Evolutionary conservation across 2,888 invertebrate genomes (phyloP).

Genomic region (Morpho achilles): DNA sequence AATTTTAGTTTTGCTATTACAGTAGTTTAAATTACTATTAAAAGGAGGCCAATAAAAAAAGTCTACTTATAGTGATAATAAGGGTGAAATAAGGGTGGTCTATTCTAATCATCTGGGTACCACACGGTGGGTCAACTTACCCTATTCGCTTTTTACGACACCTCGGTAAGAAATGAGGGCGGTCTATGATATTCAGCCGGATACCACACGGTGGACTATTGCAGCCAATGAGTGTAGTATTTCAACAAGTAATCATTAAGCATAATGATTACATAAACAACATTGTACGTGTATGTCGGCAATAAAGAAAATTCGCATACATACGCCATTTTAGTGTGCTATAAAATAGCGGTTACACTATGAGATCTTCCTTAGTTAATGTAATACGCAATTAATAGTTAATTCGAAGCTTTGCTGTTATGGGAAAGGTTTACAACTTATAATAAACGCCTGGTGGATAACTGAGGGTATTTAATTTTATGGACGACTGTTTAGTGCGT

Average conservation of each 20-base stretch:
- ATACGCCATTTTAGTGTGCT: slow-evolving; percentile 41
- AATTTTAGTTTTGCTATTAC: too few relatives aligned
- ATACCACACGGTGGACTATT: too few relatives aligned
- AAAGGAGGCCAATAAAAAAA: too few relatives aligned
- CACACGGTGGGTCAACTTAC: too few relatives aligned
- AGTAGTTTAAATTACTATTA: too few relatives aligned
- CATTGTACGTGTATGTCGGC: slow-evolving; percentile 26
- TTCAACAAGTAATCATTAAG: slow-evolving; percentile 25
- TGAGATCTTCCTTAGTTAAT: slow-evolving; percentile 34
- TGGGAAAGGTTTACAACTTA: slow-evolving; percentile 9
- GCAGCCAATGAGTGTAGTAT: background rate
- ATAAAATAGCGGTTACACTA: slow-evolving; percentile 37
- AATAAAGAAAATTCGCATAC: slow-evolving; percentile 45
- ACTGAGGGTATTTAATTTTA: background rate
- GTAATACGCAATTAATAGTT: slow-evolving; percentile 34
- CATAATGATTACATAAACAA: slow-evolving; percentile 28
- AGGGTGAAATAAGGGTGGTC: too few relatives aligned
- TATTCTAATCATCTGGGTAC: too few relatives aligned
- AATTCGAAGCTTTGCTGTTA: slow-evolving; percentile 22
- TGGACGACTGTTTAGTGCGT: too few relatives aligned
- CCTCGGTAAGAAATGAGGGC: too few relatives aligned
- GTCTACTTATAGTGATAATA: too few relatives aligned
- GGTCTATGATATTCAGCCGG: too few relatives aligned
- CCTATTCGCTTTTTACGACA: too few relatives aligned
- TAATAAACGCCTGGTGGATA: slow-evolving; percentile 4